Evolutionary conservation across 2,888 invertebrate genomes (phyloP), one percentile per base, ranked within the genome.

Genomic region (Ochropacha duplaris): DNA sequence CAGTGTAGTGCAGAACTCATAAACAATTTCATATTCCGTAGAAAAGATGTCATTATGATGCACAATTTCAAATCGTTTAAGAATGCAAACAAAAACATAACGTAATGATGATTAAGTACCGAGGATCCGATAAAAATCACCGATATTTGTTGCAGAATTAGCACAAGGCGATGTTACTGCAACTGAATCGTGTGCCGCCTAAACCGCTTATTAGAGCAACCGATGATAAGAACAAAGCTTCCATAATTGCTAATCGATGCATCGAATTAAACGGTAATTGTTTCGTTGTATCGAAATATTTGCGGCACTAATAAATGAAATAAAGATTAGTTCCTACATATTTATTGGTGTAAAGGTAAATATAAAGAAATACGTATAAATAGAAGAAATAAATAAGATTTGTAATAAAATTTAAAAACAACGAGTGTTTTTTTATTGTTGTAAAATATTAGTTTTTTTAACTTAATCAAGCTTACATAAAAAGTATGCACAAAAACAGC

Each of bases 201-300:
- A 74, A 83, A 72, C 81, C 79, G 61, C 68, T 81, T 65, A 85
- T 87, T 87, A 86, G 68, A 72, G 56, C 61, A 75, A 62, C 65
- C 74, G 79, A 81, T 81, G 78, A 81, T 81, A 81, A 81, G 77
- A 83, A 85, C 84, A 84, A 83, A 79, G 79, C 73, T 73, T 68
- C 68, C 57, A 70, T 80, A 74, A 84, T 79, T 76, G 73, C 68
- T 63, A 74, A 81, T 79, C 72, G 72, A 71, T 73, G 65, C 70
- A 78, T 78, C 71, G 64, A 74, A 73, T 66, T 69, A 75, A 56
- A 64, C 54, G 60, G 60, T 65, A 71, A 71, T 68, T 67, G 60
- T 58, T 58, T 57, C 52, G 54, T 57, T 62, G 26, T 24, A 58
- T 55, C 61, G 56, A 60, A 24, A 28, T 55, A 9, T 28, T 6